Percentiles rank a stretch among this genome's conserved stretches.
These are phyloP conservation scores for Mastigias papua DNA, from an alignment of 30 jellyfish, hydroid and myxozoan genomes.

Conservation along the genomic window DNA sequence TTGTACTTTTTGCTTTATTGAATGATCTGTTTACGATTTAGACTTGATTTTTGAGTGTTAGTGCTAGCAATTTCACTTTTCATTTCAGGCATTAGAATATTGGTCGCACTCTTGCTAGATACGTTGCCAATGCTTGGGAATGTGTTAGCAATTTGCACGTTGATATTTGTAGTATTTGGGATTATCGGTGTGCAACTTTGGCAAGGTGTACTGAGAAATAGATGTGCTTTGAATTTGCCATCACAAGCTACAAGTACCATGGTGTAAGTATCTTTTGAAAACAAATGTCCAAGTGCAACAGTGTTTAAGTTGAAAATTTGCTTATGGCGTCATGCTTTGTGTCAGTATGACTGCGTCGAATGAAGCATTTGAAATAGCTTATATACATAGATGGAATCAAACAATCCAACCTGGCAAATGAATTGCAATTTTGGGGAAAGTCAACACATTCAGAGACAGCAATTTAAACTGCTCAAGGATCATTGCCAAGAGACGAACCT, in stretches of 20 bases:
- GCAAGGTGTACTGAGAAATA: constrained; percentile 95
- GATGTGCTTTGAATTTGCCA: constrained; percentile 81
- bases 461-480: too few relatives aligned
- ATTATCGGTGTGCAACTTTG: constrained; percentile 97
- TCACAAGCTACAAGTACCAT: constrained; percentile 19
- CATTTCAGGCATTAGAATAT: constrained; percentile 88
- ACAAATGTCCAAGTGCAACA: background rate
- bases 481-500: too few relatives aligned
- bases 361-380: too few relatives aligned
- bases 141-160: constrained; percentile 88
- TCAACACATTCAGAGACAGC: too few relatives aligned
- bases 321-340: too few relatives aligned
- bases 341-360: too few relatives aligned
- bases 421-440: too few relatives aligned
- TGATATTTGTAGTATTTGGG: constrained; percentile 90
- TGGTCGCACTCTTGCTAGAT: constrained; percentile 91
- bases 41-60: background rate
- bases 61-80: background rate
- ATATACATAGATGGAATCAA: too few relatives aligned
- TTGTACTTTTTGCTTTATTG: too few relatives aligned
- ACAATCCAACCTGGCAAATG: too few relatives aligned
- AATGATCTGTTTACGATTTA: too few relatives aligned
- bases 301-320: too few relatives aligned
- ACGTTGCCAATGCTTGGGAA: constrained; percentile 99
- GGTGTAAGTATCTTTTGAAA: background rate